Evolutionary conservation across 1,140 invertebrate genomes (phyloP).

Genomic region (Bacillus rossius): DNA sequence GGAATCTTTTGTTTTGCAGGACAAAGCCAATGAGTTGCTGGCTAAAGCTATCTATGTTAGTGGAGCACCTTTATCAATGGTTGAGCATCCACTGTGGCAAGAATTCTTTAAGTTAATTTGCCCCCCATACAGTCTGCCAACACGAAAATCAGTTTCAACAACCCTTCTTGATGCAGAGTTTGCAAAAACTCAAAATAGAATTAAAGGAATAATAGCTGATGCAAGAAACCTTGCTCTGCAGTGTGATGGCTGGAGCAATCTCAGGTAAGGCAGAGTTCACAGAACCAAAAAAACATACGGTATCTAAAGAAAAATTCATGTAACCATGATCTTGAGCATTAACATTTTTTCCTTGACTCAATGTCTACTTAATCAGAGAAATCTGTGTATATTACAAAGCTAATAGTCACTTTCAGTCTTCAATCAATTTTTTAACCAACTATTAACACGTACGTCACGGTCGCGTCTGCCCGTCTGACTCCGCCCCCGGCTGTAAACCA

Average conservation of each 20-base stretch:
- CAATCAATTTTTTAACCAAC: too few species aligned
- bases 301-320: too few species aligned
- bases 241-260: constrained; percentile 34
- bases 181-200: constrained; percentile 14
- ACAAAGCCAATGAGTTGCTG: not conserved
- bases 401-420: too few species aligned
- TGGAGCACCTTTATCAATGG: constrained; percentile 17
- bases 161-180: constrained; percentile 19
- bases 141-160: constrained; percentile 15
- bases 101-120: constrained; percentile 18
- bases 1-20: constrained; percentile 1
- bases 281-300: too few species aligned
- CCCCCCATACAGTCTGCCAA: constrained; percentile 14
- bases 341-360: too few species aligned
- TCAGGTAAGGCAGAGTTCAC: constrained; percentile 12
- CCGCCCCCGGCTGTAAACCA: too few species aligned
- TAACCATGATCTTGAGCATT: too few species aligned
- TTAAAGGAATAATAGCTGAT: not conserved
- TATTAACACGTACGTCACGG: too few species aligned
- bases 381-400: too few species aligned
- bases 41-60: constrained; percentile 18
- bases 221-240: constrained; percentile 22
- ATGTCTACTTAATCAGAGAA: too few species aligned
- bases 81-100: constrained; percentile 22
- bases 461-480: too few species aligned